Percentiles rank a stretch among this genome's conserved stretches.
These are phyloP conservation scores for Etheostoma cragini DNA, from an alignment of 2,113 vertebrate genomes.

Conservation along the genomic window DNA sequence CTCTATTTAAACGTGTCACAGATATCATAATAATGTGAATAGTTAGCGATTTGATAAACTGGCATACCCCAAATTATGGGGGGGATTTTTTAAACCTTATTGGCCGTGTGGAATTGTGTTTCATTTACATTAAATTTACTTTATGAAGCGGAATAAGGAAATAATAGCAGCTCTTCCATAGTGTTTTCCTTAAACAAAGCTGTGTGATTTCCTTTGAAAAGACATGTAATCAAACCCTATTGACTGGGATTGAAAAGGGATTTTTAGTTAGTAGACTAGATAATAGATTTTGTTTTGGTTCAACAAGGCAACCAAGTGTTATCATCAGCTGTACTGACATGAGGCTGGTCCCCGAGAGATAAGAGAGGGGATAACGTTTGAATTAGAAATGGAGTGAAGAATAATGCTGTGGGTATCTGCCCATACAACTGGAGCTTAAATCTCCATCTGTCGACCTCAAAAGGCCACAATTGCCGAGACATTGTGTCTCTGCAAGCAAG, in stretches of 20 bases:
- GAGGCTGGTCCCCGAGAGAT: slow-evolving; percentile 12
- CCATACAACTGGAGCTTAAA: slow-evolving; percentile 26
- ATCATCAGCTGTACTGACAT: slow-evolving; percentile 12
- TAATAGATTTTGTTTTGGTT: not conserved
- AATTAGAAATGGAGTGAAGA: slow-evolving; percentile 1
- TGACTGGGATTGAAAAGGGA: too few species aligned
- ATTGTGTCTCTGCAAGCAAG: not conserved
- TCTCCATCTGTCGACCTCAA: slow-evolving; percentile 19
- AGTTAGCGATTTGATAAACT: not conserved
- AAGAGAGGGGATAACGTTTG: slow-evolving; percentile 12
- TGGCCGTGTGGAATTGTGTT: not conserved
- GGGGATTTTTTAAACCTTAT: not conserved
- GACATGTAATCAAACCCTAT: not conserved
- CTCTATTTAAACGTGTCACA: not conserved
- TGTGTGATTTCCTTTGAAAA: not conserved
- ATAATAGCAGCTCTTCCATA: not conserved
- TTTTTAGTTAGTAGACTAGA: not conserved
- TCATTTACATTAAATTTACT: not conserved
- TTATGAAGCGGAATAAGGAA: not conserved
- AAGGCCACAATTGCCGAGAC: slow-evolving; percentile 11
- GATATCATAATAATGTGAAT: not conserved
- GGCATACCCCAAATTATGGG: not conserved
- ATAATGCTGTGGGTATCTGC: slow-evolving; percentile 2
- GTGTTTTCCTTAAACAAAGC: too few species aligned
- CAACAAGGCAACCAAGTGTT: not conserved